These are phyloP conservation scores for Chionis minor DNA, from an alignment of 2,113 vertebrate genomes.

Conservation along the genomic window DNA sequence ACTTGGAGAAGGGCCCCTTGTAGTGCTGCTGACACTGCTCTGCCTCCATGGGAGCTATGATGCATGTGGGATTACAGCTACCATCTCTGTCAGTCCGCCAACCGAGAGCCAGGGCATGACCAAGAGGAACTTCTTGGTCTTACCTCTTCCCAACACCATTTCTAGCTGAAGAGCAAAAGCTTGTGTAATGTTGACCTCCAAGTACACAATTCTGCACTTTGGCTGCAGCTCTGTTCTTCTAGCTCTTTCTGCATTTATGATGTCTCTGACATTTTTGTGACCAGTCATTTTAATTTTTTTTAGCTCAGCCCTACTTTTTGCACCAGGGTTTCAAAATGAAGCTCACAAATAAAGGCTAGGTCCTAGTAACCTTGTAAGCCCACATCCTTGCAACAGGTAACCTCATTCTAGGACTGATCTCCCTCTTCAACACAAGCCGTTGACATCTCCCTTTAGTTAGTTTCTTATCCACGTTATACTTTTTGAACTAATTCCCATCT, in stretches of 20 bases:
- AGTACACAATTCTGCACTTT: background rate
- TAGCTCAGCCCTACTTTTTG: constrained; percentile 42
- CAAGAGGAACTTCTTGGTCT: background rate
- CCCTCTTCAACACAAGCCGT: constrained; percentile 7
- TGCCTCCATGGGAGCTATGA: background rate
- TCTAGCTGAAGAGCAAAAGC: background rate
- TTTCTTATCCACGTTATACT: constrained; percentile 49
- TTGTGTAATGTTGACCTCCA: background rate
- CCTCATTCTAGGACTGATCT: constrained; percentile 54
- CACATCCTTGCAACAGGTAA: constrained; percentile 41
- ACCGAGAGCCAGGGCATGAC: accelerated
- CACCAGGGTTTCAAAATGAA: constrained; percentile 9
- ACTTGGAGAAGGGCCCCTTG: background rate
- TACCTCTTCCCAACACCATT: background rate
- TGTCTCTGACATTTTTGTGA: background rate
- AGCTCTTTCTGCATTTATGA: background rate
- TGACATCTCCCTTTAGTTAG: constrained; percentile 48
- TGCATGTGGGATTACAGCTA: accelerated
- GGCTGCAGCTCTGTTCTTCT: background rate
- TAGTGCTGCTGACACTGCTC: background rate
- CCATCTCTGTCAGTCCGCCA: background rate
- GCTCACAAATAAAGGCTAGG: constrained; percentile 36
- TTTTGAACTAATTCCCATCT: constrained; percentile 65
- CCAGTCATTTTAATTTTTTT: background rate
- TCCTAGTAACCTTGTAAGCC: constrained; percentile 57